These are phyloP conservation scores for Amphiura filiformis DNA, from an alignment of 35 echinoderm and acorn worm species.

Conservation along the genomic window DNA sequence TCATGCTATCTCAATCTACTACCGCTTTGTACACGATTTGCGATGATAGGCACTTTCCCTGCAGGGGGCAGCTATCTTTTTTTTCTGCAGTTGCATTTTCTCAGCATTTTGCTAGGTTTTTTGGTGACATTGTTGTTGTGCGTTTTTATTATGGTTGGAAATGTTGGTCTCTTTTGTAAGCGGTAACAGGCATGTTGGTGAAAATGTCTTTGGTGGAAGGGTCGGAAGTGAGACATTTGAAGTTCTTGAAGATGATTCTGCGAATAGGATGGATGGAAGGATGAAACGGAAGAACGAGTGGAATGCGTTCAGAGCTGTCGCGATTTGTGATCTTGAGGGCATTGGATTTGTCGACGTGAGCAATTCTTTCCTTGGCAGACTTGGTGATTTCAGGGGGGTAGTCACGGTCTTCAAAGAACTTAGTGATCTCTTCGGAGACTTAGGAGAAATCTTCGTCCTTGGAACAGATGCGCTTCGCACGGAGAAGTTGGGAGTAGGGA, in stretches of 20 bases:
- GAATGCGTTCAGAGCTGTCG: slow-evolving; percentile 17
- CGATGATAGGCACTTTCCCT: too few relatives aligned
- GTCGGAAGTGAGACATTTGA: not conserved
- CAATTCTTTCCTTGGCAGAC: not conserved
- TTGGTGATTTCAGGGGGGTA: not conserved
- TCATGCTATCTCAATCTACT: too few relatives aligned
- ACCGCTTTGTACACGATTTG: too few relatives aligned
- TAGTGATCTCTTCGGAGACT: not conserved
- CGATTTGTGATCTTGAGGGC: not conserved
- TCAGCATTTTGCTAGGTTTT: too few relatives aligned
- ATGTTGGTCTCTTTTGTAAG: not conserved
- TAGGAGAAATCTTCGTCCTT: not conserved
- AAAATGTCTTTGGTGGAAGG: not conserved
- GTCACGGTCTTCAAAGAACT: not conserved
- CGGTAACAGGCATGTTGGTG: not conserved
- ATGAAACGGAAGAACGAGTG: slow-evolving; percentile 18
- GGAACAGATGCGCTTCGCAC: not conserved
- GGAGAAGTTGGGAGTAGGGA: slow-evolving; percentile 12
- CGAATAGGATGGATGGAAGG: slow-evolving; percentile 11
- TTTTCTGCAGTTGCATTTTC: too few relatives aligned
- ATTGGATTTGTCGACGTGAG: not conserved
- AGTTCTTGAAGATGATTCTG: not conserved
- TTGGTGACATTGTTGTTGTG: too few relatives aligned
- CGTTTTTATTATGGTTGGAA: not conserved
- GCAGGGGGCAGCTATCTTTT: too few relatives aligned